Conservation (phyloP, 2,888 invertebrate genomes). For the Dicycla oo region DNA sequence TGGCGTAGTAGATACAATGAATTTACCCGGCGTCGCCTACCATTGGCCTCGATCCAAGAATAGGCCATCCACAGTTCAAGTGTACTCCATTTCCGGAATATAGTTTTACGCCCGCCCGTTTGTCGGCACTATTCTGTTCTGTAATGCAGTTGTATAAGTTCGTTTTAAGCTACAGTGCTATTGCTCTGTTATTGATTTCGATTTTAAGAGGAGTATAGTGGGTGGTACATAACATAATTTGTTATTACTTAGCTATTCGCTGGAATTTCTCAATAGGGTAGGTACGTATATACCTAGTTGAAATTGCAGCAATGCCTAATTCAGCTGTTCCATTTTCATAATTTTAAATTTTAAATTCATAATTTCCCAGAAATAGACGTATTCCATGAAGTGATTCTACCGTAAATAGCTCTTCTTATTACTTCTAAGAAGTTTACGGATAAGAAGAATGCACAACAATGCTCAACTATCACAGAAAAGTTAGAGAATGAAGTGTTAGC, state of each 20-base stretch:
- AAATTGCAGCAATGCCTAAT: background rate
- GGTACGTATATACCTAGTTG: background rate
- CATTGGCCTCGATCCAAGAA: constrained; percentile 85
- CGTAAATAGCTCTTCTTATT: constrained; percentile 12
- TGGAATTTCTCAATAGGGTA: background rate
- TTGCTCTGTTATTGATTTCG: constrained; percentile 34
- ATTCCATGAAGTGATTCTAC: constrained; percentile 13
- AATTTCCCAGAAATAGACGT: constrained; percentile 11
- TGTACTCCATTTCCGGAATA: constrained; percentile 82
- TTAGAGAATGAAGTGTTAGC: background rate
- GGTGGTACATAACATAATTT: background rate
- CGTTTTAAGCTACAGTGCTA: constrained; percentile 32
- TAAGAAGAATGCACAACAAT: constrained; percentile 21
- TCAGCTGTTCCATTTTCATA: constrained; percentile 8
- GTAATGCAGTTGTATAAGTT: constrained; percentile 57
- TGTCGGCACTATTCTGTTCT: constrained; percentile 70
- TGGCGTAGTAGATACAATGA: constrained; percentile 50
- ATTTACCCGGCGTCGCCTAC: constrained; percentile 61
- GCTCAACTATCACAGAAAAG: constrained; percentile 2
- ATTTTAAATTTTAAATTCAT: no score
- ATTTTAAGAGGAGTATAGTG: constrained; percentile 14
- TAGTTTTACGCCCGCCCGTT: constrained; percentile 72
- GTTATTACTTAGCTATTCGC: constrained; percentile 1
- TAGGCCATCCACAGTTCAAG: constrained; percentile 84
- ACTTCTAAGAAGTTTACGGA: constrained; percentile 4